Percentiles rank a stretch among this genome's conserved stretches.
Evolutionary conservation across 2,113 vertebrate genomes (phyloP).

Genomic region (Pimephales promelas): DNA sequence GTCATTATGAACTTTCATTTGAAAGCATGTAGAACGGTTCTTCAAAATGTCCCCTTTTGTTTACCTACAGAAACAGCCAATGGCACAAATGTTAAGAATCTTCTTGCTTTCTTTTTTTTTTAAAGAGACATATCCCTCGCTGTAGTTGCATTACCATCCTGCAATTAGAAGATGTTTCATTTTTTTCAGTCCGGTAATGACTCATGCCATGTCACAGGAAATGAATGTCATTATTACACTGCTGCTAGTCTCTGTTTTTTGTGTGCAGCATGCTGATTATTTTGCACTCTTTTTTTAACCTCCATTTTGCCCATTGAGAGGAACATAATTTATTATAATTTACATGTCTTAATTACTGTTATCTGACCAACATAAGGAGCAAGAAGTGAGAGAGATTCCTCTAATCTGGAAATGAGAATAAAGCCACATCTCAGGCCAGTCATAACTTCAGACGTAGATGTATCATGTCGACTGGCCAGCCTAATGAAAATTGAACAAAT

Average conservation of each 20-base stretch:
- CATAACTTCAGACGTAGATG: neutral
- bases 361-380: constrained; percentile 8
- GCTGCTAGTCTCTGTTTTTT: constrained; percentile 15
- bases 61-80: neutral
- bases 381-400: neutral
- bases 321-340: constrained; percentile 37
- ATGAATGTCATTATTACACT: neutral
- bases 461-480: neutral
- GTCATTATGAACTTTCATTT: neutral
- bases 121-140: neutral
- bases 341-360: constrained; percentile 34
- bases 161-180: constrained; percentile 4
- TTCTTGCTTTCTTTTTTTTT: too few relatives aligned
- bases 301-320: neutral
- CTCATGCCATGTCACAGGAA: constrained; percentile 6
- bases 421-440: neutral
- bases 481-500: constrained; percentile 37
- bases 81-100: too few relatives aligned
- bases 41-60: neutral
- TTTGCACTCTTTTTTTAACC: constrained; percentile 21
- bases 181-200: neutral
- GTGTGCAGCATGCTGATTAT: neutral
- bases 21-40: neutral
- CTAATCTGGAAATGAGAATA: neutral
- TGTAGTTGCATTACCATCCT: neutral